Evolutionary conservation across 2,113 vertebrate genomes (phyloP).

Genomic region (Strigops habroptila): DNA sequence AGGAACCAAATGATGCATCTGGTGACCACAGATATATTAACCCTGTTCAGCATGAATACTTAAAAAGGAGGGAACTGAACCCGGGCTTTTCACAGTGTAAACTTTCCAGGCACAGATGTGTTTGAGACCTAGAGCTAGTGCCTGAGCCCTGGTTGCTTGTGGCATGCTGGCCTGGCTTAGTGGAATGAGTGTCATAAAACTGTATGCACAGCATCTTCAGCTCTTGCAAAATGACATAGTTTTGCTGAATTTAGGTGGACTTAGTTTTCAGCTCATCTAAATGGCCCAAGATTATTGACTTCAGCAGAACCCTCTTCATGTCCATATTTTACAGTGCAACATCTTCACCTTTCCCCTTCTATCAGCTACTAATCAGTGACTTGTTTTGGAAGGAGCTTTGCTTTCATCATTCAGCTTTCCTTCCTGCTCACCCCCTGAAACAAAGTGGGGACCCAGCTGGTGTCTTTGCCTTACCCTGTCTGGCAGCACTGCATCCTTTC

Average conservation of each 20-base stretch:
- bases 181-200: background rate
- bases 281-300: background rate
- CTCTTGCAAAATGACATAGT: background rate
- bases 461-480: background rate
- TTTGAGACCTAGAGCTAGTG: background rate
- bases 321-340: rapidly evolving
- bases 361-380: background rate
- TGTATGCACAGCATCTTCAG: background rate
- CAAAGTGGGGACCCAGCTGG: rapidly evolving
- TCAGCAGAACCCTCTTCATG: background rate
- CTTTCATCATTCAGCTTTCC: background rate
- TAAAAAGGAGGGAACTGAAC: background rate
- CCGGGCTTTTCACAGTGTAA: background rate
- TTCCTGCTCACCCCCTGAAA: background rate
- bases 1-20: background rate
- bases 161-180: background rate
- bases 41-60: background rate
- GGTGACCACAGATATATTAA: background rate
- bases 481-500: rapidly evolving
- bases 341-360: background rate
- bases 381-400: background rate
- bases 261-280: background rate
- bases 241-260: background rate
- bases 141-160: background rate
- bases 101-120: background rate